A percentile compares a stretch with the other conserved stretches of the same genome.
phyloP scores from a whole-genome alignment of 2,888 invertebrate species.

The Tolmerus cingulatus region DNA sequence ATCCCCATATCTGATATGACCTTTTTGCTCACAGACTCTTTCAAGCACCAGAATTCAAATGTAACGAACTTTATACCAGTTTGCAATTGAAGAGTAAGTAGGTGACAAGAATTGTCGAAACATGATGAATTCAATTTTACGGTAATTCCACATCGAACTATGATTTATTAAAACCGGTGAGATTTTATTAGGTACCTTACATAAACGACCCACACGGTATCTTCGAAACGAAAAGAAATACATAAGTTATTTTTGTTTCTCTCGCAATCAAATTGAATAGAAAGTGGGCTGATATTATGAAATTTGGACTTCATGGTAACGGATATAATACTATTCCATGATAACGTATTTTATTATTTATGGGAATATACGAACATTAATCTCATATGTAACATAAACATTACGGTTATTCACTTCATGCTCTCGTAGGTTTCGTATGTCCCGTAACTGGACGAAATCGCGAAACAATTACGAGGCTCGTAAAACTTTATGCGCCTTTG shows the following conservation, averaged over 20 bases:
- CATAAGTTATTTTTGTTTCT: background rate
- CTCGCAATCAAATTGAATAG: background rate
- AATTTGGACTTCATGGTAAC: background rate
- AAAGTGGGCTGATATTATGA: background rate
- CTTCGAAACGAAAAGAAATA: background rate
- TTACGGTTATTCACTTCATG: background rate
- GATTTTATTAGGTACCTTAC: background rate
- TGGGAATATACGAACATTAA: background rate
- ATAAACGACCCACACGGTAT: background rate
- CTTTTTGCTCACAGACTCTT: too few relatives aligned
- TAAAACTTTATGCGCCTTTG: too few relatives aligned
- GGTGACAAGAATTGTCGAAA: too few relatives aligned
- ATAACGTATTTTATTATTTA: background rate
- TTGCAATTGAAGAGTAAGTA: too few relatives aligned
- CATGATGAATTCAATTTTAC: too few relatives aligned
- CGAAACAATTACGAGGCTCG: too few relatives aligned
- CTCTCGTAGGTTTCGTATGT: too few relatives aligned
- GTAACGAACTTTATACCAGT: too few relatives aligned
- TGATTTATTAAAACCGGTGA: background rate
- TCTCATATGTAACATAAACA: background rate
- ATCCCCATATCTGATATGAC: too few relatives aligned
- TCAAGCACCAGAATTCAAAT: too few relatives aligned
- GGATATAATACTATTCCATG: background rate
- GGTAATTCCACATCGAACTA: background rate
- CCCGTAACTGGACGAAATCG: too few relatives aligned